Conservation (phyloP, 2,888 invertebrate species). For the Diaprepes abbreviatus region DNA sequence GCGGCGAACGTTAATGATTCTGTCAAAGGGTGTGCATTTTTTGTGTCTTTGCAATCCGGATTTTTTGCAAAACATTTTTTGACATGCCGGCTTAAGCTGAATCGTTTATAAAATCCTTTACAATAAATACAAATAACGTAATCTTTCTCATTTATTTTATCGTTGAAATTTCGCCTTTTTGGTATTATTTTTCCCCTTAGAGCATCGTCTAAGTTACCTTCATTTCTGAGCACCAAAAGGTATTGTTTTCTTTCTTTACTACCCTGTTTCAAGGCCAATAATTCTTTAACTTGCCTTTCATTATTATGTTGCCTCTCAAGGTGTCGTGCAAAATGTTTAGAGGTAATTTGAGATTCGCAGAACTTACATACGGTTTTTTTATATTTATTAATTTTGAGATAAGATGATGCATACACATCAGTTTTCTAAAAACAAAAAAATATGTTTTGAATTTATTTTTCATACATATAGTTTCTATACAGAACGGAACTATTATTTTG, state of each 20-base stretch:
- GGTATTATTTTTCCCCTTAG: neutral
- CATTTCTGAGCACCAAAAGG: neutral
- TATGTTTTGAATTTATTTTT: too few relatives aligned
- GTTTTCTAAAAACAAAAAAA: too few relatives aligned
- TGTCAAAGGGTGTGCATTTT: neutral
- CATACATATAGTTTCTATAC: too few relatives aligned
- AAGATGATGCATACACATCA: too few relatives aligned
- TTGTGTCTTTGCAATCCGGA: too few relatives aligned
- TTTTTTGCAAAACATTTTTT: neutral
- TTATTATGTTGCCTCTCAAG: neutral
- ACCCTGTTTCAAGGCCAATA: neutral
- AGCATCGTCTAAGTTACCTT: neutral
- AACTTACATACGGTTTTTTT: too few relatives aligned
- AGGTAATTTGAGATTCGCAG: too few relatives aligned
- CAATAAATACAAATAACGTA: neutral
- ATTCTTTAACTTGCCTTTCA: neutral
- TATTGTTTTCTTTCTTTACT: neutral
- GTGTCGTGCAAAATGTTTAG: neutral
- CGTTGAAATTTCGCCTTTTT: neutral
- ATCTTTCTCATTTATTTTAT: neutral
- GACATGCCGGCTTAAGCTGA: neutral
- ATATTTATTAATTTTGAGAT: too few relatives aligned
- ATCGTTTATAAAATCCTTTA: neutral
- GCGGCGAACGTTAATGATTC: neutral
- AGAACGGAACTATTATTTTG: too few relatives aligned